Base-by-base conservation (phyloP, 2,888 invertebrate species). In the Belgica antarctica region DNA sequence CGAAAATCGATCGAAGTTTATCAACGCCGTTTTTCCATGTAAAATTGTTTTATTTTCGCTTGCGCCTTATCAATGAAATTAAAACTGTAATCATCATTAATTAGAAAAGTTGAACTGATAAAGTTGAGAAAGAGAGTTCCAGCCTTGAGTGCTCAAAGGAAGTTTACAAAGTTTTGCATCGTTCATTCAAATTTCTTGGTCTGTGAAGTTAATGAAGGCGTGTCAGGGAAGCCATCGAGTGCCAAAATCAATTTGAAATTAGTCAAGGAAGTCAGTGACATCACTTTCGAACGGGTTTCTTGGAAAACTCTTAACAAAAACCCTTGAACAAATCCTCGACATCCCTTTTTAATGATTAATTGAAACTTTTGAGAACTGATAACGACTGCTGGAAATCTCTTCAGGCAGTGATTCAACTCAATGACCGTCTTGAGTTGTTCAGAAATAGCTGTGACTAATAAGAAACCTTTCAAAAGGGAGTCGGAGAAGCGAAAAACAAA, bases 381-480 rank as follows among this genome's bases (percentile, higher is more conserved):
- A 41, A 41, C n/a, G n/a, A n/a, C n/a, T n/a, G n/a, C n/a, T n/a
- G 41, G 31, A 41, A 41, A 41, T 41, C 3, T 41, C 15, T 41
- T 12, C 41, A n/a, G 12, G 41, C 41, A 41, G n/a, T 41, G 41
- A 41, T n/a, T 41, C 41, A 41, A 15, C n/a, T 2, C n/a, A 41
- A 15, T 41, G 31, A 15, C 41, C 41, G 12, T 41, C 15, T 41
- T n/a, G 15, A 41, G 41, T 41, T 41, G 41, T 15, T n/a, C 15
- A 15, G n/a, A 41, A 12, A 41, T 15, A 15, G 3, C n/a, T 4
- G 10, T 52, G 52, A 52, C 19, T 52, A 52, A 19, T 52, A 22
- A 52, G n/a, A 52, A n/a, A n/a, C n/a, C 5, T 17, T 52, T 52
- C 22, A 52, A 52, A 52, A 19, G 52, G 22, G 52, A 22, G 52